phyloP scores from a whole-genome alignment of 2,888 invertebrate genomes.

The Neria commutata region DNA sequence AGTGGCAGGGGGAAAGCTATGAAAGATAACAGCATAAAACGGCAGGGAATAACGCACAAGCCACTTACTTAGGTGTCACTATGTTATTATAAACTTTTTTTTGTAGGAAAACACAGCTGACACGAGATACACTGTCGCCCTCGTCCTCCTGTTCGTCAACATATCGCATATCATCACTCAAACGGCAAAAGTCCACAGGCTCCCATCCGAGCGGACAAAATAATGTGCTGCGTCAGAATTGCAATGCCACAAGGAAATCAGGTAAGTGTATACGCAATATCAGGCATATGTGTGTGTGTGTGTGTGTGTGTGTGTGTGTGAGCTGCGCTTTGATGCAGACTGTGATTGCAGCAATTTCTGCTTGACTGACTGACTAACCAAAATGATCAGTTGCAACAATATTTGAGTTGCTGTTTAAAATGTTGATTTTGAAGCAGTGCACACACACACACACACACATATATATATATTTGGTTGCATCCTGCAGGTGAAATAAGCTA shows the following conservation, averaged over 20 bases:
- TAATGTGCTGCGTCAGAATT: conserved; percentile 25
- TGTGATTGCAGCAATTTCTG: no score
- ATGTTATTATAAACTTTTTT: not conserved
- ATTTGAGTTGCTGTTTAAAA: no score
- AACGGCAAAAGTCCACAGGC: conserved; percentile 50
- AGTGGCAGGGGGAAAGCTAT: no score
- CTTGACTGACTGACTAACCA: not conserved
- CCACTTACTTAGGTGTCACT: no score
- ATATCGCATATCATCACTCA: conserved; percentile 49
- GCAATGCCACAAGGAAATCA: conserved; percentile 43
- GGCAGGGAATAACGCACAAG: no score
- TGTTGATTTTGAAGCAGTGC: no score
- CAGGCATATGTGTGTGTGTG: not conserved
- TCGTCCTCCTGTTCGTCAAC: conserved; percentile 18
- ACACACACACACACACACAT: no score
- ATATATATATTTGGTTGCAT: no score
- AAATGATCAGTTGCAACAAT: no score
- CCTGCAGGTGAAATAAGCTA: no score
- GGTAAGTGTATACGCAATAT: conserved; percentile 40
- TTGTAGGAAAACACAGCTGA: conserved; percentile 24
- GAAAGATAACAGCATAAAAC: no score
- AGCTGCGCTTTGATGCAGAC: not conserved
- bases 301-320: not conserved
- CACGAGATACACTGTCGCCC: conserved; percentile 9
- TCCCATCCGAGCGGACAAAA: conserved; percentile 54